phyloP scores from a whole-genome alignment of 1,140 invertebrate genomes.

The Bombus pascuorum region DNA sequence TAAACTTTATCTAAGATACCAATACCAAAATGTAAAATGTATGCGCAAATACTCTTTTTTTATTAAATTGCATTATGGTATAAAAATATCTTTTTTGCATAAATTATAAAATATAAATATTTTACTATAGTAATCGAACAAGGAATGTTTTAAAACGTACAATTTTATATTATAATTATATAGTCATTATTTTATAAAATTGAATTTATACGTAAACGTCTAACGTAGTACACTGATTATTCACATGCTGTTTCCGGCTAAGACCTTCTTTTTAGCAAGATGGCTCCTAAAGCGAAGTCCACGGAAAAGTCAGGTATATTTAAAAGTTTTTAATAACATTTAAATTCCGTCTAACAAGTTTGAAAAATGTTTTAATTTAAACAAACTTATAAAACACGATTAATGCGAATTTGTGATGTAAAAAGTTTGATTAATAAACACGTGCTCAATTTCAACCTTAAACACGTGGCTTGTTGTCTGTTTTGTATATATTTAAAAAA shows the following conservation, averaged over 20 bases:
- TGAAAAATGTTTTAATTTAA: background rate
- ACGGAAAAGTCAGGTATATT: constrained; percentile 85
- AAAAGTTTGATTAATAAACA: background rate
- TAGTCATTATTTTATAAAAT: too few relatives aligned
- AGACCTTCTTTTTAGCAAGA: constrained; percentile 82
- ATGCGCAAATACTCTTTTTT: too few relatives aligned
- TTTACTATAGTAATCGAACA: too few relatives aligned
- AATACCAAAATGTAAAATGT: too few relatives aligned
- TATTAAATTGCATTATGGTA: too few relatives aligned
- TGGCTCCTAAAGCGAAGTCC: constrained; percentile 87
- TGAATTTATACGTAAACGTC: too few relatives aligned
- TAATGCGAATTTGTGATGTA: background rate
- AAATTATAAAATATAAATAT: too few relatives aligned
- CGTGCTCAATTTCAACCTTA: background rate
- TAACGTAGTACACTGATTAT: too few relatives aligned
- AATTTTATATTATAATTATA: too few relatives aligned
- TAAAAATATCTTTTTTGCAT: too few relatives aligned
- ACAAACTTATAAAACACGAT: background rate
- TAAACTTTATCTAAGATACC: too few relatives aligned
- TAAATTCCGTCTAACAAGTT: background rate
- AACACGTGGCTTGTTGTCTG: constrained; percentile 43
- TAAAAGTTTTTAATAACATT: background rate
- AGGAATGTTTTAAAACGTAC: too few relatives aligned
- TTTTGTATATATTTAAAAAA: background rate
- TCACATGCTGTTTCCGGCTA: constrained; percentile 51